A percentile compares a stretch with the other conserved stretches of the same genome.
Evolutionary conservation across 2,888 invertebrate genomes (phyloP).

Genomic region (Oscheius myriophilus): DNA sequence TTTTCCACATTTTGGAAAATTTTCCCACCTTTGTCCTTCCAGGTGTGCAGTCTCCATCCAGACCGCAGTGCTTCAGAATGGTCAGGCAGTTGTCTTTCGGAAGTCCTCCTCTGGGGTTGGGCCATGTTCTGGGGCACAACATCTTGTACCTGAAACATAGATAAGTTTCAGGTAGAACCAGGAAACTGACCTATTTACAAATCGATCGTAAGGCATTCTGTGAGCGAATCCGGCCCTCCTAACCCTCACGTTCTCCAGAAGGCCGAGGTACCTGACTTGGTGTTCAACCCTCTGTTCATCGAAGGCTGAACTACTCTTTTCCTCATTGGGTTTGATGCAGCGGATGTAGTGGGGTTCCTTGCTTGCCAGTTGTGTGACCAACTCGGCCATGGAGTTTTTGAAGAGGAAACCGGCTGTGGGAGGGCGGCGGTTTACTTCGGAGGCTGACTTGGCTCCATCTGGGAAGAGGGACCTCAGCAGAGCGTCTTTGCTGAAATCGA

Average conservation of each 20-base stretch:
- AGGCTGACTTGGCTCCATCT: slow-evolving; percentile 89
- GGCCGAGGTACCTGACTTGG: slow-evolving; percentile 82
- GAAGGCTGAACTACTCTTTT: slow-evolving; percentile 86
- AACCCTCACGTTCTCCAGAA: slow-evolving; percentile 93
- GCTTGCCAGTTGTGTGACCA: slow-evolving; percentile 86
- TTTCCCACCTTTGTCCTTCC: slow-evolving; percentile 87
- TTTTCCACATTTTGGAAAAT: background rate
- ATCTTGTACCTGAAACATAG: slow-evolving; percentile 85
- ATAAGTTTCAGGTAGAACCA: no score
- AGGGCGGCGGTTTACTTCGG: slow-evolving; percentile 92
- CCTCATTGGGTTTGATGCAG: slow-evolving; percentile 95
- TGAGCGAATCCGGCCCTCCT: slow-evolving; percentile 96
- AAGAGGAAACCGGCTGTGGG: slow-evolving; percentile 92
- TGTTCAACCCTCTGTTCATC: slow-evolving; percentile 81
- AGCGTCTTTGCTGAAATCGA: slow-evolving; percentile 42
- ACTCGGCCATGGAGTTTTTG: slow-evolving; percentile 87
- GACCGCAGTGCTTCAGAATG: slow-evolving; percentile 83
- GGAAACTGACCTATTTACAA: slow-evolving; percentile 80
- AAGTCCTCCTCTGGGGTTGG: slow-evolving; percentile 85
- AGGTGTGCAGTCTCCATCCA: slow-evolving; percentile 86
- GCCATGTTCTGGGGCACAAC: slow-evolving; percentile 95
- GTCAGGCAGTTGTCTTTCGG: slow-evolving; percentile 33
- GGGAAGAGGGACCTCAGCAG: slow-evolving; percentile 92
- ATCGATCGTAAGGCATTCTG: slow-evolving; percentile 90
- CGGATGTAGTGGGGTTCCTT: slow-evolving; percentile 86